phyloP scores from a whole-genome alignment of 2,113 vertebrate genomes.

The Sturnira hondurensis region DNA sequence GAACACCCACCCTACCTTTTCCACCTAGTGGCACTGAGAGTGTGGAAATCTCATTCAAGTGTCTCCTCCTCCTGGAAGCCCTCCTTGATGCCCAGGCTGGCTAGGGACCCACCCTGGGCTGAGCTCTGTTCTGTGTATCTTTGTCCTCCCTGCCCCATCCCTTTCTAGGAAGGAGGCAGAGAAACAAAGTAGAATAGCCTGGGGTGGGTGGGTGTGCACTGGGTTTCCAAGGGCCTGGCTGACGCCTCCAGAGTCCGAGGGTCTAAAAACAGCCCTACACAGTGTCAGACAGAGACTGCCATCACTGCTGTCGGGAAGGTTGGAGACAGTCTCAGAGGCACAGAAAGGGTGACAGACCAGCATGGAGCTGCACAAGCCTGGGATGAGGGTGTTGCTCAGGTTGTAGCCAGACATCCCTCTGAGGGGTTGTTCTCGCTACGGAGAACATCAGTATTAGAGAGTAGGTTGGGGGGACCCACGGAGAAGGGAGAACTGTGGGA shows the following conservation, averaged over 20 bases:
- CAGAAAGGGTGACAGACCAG: not conserved
- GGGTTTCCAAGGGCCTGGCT: not conserved
- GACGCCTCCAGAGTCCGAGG: not conserved
- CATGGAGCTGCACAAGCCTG: not conserved
- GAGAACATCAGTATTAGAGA: fast-evolving
- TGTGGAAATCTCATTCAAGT: not conserved
- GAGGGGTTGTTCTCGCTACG: fast-evolving
- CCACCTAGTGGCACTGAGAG: not conserved
- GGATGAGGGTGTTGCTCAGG: not conserved
- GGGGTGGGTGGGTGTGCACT: too few species aligned
- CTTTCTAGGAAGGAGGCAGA: not conserved
- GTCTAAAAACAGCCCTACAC: not conserved
- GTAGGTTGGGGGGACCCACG: not conserved
- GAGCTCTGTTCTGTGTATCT: not conserved
- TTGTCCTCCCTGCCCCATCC: not conserved
- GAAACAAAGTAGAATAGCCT: not conserved
- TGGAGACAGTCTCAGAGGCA: not conserved
- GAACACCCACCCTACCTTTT: not conserved
- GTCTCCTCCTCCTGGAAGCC: not conserved
- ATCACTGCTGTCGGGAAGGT: not conserved
- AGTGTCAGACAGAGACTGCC: not conserved
- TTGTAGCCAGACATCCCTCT: fast-evolving
- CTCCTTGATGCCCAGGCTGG: not conserved
- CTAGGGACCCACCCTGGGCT: not conserved
- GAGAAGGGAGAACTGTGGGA: not conserved